Percentiles rank a stretch among this genome's conserved stretches.
phyloP scores from a whole-genome alignment of 2,113 vertebrate species.

The Uria lomvia region DNA sequence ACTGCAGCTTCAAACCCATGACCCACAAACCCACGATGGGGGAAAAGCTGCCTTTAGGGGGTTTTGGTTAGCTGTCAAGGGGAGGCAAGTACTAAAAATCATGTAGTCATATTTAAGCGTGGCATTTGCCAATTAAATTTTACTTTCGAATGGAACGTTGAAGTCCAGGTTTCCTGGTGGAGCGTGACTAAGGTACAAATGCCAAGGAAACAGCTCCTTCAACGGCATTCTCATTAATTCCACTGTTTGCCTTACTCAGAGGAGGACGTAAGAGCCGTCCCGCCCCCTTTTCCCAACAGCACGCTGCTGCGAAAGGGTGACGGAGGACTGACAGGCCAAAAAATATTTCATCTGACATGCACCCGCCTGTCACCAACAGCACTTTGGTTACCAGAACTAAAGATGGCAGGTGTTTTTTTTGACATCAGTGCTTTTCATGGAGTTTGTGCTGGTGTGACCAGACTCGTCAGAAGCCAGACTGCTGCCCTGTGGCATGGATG shows the following conservation, averaged over 20 bases:
- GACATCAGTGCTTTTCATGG: not conserved
- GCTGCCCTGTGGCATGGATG: not conserved
- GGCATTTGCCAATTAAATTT: not conserved
- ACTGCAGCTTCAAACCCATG: not conserved
- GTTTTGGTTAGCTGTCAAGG: not conserved
- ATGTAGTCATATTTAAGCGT: not conserved
- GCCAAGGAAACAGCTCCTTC: not conserved
- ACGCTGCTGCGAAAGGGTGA: not conserved
- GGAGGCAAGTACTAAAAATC: not conserved
- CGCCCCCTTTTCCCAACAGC: not conserved
- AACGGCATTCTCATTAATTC: not conserved
- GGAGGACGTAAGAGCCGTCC: not conserved
- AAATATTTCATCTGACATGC: not conserved
- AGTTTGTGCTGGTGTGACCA: not conserved
- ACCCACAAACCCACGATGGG: not conserved
- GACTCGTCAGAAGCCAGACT: not conserved
- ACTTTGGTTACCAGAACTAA: not conserved
- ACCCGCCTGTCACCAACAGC: not conserved
- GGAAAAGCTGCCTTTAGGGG: not conserved
- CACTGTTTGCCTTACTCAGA: not conserved
- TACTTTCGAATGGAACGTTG: not conserved
- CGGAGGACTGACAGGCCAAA: not conserved
- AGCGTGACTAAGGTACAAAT: not conserved
- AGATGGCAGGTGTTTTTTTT: not conserved
- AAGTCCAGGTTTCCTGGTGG: not conserved